phyloP scores from a whole-genome alignment of 1,140 invertebrate genomes.

The Pogonomyrmex barbatus region DNA sequence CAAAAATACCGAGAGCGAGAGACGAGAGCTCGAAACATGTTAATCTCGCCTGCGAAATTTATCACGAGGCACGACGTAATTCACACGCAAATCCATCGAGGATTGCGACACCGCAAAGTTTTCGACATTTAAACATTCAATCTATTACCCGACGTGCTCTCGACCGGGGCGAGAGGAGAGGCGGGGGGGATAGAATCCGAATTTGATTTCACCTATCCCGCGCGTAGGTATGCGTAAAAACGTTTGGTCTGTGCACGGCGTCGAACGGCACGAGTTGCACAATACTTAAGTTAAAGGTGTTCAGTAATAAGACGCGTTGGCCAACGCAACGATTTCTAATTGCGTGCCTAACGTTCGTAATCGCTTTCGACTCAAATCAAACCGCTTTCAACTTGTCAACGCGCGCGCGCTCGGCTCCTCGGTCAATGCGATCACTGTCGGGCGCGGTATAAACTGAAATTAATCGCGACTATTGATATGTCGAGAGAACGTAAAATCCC shows the following conservation, averaged over 20 bases:
- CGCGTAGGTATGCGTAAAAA: not conserved
- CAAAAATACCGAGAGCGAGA: conserved; percentile 64
- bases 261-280: conserved; percentile 32
- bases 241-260: not conserved
- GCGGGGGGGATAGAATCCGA: not conserved
- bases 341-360: conserved; percentile 58
- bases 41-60: conserved; percentile 56
- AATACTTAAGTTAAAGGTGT: conserved; percentile 47
- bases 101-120: not conserved
- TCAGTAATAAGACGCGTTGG: conserved; percentile 54
- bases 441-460: not conserved
- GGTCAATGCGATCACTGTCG: conserved; percentile 4
- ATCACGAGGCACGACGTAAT: not conserved
- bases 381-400: conserved; percentile 41
- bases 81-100: not conserved
- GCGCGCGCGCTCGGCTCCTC: conserved; percentile 17
- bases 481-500: not conserved
- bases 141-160: no score
- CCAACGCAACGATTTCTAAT: conserved; percentile 60
- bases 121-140: conserved; percentile 1
- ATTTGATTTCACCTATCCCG: conserved; percentile 36
- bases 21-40: not conserved
- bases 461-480: not conserved
- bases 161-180: not conserved
- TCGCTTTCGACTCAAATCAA: conserved; percentile 57